Conservation (phyloP, 2,888 invertebrate genomes). For the Hipparchia sbordonii region DNA sequence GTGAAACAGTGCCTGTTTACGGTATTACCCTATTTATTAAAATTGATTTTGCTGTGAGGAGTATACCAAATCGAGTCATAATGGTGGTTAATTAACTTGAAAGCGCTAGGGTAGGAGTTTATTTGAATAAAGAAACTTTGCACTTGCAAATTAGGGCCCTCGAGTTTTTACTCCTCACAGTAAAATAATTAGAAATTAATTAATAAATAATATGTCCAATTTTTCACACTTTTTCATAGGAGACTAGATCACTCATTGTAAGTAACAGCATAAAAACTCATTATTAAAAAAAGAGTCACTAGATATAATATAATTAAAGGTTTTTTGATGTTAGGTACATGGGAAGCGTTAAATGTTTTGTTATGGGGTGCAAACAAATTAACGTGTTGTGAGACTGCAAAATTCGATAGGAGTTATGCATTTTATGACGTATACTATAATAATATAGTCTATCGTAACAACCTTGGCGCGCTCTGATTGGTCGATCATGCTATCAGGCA, state of each 20-base stretch:
- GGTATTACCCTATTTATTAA: conserved; percentile 16
- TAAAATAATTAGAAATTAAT: conserved; percentile 4
- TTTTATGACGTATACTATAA: no score
- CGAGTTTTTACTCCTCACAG: background rate
- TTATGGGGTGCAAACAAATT: background rate
- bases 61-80: background rate
- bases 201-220: conserved; percentile 6
- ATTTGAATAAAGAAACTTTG: no score
- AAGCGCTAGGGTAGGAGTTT: no score
- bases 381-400: background rate
- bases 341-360: background rate
- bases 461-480: no score
- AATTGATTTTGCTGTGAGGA: conserved; percentile 2
- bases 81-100: background rate
- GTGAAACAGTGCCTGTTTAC: conserved; percentile 25
- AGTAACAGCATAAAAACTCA: conserved; percentile 2
- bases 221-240: conserved; percentile 11
- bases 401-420: background rate
- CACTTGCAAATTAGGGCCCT: background rate
- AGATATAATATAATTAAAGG: no score
- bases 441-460: no score
- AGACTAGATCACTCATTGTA: conserved; percentile 13
- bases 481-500: no score
- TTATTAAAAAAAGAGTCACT: background rate
- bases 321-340: background rate